Evolutionary conservation across 2,888 invertebrate genomes (phyloP), one percentile per base, ranked within the genome.

Genomic region (Tetheella fluctuosa): DNA sequence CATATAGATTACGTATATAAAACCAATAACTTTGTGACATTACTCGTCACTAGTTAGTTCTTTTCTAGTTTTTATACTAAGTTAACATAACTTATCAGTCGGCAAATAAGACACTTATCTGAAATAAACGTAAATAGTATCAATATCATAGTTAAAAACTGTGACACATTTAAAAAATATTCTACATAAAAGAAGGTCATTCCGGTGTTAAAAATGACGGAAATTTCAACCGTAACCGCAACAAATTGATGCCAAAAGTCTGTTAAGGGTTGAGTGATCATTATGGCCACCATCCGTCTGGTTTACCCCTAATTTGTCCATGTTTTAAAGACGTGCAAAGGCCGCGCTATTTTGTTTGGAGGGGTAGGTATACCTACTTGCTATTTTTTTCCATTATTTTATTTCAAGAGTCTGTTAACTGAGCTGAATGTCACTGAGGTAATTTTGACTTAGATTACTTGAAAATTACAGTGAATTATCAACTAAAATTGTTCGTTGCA

Each of bases 241-340:
- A 48, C 48, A 48, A 48, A 48, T 48, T 48, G 48, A 48, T 48
- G 48, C 17, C 48, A 48, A 48, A 42, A 48, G 48, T 48, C 48
- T 48, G 48, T 48, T 48, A 48, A 48, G 48, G 48, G 48, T 48
- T 48, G 48, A 20, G 48, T 48, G 48, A 48, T 48, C 48, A 48
- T 48, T 48, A 48, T 48, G 48, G 48, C 20, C 10, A 48, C 48
- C 48, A 48, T 48, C 48, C 48, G 48, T 48, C 48, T 48, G 48
- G 48, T 48, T 48, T 48, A 20, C 20, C 48, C 48, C 48, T 48
- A 48, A 48, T 48, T 48, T 48, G 48, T 48, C 48, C 10, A 42
- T 39, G 48, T 48, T 48, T 48, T 20, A 48, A 54, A 25, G 23
- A 54, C 54, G 48, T 7, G 48, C 1, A 42, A 42, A 42, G 42